phyloP scores from a whole-genome alignment of 2,797 vertebrate genomes.

The Argentina silus region DNA sequence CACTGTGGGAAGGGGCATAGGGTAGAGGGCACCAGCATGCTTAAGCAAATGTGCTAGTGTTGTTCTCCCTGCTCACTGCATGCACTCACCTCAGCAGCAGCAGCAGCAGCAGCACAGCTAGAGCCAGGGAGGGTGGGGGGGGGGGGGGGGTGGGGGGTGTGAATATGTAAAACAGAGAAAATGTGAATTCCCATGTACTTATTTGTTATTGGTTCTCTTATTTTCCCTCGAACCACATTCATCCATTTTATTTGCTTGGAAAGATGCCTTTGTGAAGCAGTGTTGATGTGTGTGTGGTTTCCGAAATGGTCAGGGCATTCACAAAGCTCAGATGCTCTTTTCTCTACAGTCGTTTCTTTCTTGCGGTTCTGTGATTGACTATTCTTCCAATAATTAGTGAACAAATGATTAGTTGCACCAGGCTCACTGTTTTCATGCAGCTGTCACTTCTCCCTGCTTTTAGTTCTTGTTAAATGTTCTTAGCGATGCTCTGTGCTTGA shows the following conservation, averaged over 20 bases:
- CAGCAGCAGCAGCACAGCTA: slow-evolving; percentile 51
- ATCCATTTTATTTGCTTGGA: slow-evolving; percentile 73
- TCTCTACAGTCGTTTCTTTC: slow-evolving; percentile 40
- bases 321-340: slow-evolving; percentile 64
- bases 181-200: slow-evolving; percentile 78
- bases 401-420: slow-evolving; percentile 66
- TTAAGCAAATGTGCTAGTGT: slow-evolving; percentile 79
- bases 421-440: slow-evolving; percentile 59
- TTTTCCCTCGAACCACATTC: slow-evolving; percentile 77
- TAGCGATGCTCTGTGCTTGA: slow-evolving; percentile 29
- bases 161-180: slow-evolving; percentile 78
- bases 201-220: slow-evolving; percentile 73
- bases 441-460: slow-evolving; percentile 58
- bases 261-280: slow-evolving; percentile 68
- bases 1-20: slow-evolving; percentile 79
- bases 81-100: slow-evolving; percentile 75
- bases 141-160: slow-evolving; percentile 41
- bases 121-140: slow-evolving; percentile 44
- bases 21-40: slow-evolving; percentile 80
- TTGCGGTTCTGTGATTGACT: slow-evolving; percentile 67
- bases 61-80: slow-evolving; percentile 71
- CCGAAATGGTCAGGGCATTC: slow-evolving; percentile 69
- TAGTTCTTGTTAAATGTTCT: slow-evolving; percentile 39
- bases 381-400: slow-evolving; percentile 67
- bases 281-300: slow-evolving; percentile 56